Conservation (phyloP, 1,140 invertebrate species). For the Heliothis virescens region DNA sequence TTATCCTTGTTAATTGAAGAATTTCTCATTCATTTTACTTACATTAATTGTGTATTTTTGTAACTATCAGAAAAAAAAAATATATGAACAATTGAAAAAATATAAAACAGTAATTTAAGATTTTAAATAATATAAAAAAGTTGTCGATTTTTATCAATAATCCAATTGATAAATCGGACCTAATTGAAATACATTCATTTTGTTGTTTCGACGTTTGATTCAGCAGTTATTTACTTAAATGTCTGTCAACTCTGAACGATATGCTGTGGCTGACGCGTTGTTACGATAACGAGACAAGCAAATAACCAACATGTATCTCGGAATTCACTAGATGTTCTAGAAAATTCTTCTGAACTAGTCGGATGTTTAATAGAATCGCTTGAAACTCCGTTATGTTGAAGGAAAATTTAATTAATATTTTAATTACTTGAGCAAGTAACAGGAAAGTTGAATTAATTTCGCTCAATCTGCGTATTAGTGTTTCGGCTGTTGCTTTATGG, state of each 20-base stretch:
- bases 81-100: too few species aligned
- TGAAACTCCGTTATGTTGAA: constrained; percentile 11
- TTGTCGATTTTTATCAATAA: too few species aligned
- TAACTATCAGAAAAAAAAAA: too few species aligned
- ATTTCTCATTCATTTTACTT: too few species aligned
- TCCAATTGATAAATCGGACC: too few species aligned
- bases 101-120: too few species aligned
- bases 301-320: not conserved
- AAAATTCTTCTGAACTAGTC: constrained; percentile 6
- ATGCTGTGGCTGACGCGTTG: constrained; percentile 12
- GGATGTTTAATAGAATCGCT: constrained; percentile 12
- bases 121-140: too few species aligned
- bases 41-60: too few species aligned
- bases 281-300: constrained; percentile 19
- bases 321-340: not conserved
- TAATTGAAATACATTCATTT: not conserved
- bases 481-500: constrained; percentile 19
- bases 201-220: not conserved
- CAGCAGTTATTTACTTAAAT: constrained; percentile 19
- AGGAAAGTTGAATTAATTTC: constrained; percentile 42
- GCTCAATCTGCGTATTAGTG: constrained; percentile 35
- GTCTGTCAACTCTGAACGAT: not conserved
- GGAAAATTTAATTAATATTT: constrained; percentile 40
- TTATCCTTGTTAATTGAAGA: too few species aligned
- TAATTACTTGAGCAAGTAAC: constrained; percentile 34